A percentile compares a stretch with the other conserved stretches of the same genome.
Evolutionary conservation across 2,113 vertebrate species (phyloP).

Genomic region (Myodes glareolus): DNA sequence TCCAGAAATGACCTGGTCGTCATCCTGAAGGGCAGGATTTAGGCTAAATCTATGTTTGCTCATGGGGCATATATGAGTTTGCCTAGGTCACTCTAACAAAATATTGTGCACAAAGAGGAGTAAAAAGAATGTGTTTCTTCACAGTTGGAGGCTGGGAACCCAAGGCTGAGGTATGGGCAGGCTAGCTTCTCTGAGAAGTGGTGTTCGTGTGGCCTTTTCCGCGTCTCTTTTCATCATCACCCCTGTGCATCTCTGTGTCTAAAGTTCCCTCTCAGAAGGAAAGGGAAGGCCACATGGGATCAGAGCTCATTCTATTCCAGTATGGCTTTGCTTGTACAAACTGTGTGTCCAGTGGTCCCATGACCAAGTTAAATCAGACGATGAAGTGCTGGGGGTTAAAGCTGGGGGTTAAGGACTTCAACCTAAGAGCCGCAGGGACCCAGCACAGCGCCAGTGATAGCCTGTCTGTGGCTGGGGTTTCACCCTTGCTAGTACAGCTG

Average conservation of each 20-base stretch:
- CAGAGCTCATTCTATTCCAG: too few relatives aligned
- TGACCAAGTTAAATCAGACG: neutral
- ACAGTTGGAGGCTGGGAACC: neutral
- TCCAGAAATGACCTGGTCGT: neutral
- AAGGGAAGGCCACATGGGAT: neutral
- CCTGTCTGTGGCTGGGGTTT: neutral
- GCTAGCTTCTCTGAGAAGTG: neutral
- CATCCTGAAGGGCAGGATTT: neutral
- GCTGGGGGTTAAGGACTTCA: neutral
- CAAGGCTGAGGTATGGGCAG: neutral
- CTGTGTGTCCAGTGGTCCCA: rapidly evolving
- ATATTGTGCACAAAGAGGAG: too few relatives aligned
- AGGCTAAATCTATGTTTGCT: neutral
- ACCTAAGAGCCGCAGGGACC: neutral
- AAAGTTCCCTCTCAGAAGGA: neutral
- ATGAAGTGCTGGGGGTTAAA: neutral
- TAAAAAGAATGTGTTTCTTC: neutral
- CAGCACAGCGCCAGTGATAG: neutral
- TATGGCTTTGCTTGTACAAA: too few relatives aligned
- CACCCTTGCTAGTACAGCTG: neutral
- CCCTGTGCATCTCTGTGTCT: neutral
- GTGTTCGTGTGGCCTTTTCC: neutral
- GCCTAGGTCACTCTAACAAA: neutral
- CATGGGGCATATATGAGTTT: too few relatives aligned
- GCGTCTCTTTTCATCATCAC: neutral